Evolutionary conservation across 1,140 invertebrate genomes (phyloP).

Genomic region (Micrasema longulum): DNA sequence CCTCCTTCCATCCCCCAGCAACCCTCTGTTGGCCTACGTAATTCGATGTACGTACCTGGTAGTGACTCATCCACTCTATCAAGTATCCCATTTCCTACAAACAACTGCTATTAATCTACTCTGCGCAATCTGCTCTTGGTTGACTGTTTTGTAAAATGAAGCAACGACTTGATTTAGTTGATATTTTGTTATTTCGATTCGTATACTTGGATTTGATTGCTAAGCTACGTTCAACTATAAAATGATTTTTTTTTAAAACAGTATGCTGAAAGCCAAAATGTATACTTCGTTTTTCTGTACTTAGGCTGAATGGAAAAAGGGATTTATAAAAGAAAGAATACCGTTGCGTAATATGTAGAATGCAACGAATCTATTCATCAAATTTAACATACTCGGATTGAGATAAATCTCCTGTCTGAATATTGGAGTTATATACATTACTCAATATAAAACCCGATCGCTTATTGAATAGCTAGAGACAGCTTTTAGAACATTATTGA

Average conservation of each 20-base stretch:
- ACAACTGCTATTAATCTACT: conserved; percentile 21
- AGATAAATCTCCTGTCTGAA: conserved; percentile 32
- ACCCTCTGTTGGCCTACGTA: background rate
- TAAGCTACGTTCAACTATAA: no score
- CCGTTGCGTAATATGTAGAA: no score
- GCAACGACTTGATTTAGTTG: no score
- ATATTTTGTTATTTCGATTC: no score
- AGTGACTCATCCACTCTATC: conserved; percentile 29
- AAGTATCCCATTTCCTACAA: conserved; percentile 29
- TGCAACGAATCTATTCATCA: conserved; percentile 10
- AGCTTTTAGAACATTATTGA: no score
- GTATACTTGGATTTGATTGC: no score
- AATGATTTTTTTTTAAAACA: no score
- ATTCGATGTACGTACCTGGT: conserved; percentile 9
- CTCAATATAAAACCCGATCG: conserved; percentile 21
- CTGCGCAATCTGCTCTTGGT: conserved; percentile 17
- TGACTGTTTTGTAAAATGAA: conserved; percentile 15
- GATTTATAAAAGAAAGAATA: no score
- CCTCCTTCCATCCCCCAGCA: background rate
- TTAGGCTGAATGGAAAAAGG: no score
- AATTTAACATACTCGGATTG: conserved; percentile 1
- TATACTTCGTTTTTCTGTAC: no score
- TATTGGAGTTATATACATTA: background rate
- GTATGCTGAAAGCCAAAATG: no score
- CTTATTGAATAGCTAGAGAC: background rate